Conservation (phyloP, 2,797 vertebrate genomes). For the Lepus oiostolus region DNA sequence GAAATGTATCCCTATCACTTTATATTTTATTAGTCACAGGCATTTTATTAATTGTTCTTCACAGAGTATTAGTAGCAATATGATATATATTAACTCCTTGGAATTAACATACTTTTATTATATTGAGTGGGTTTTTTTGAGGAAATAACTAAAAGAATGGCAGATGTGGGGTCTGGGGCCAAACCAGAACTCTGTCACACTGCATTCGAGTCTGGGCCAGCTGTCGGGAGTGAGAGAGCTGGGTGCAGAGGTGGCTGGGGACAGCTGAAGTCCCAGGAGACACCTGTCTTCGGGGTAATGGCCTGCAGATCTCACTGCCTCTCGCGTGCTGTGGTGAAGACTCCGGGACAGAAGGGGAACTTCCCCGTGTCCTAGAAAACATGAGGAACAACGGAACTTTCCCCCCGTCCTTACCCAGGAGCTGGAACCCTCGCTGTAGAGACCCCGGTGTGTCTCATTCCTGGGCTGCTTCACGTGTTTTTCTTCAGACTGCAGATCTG, state of each 20-base stretch:
- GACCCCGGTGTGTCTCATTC: background rate
- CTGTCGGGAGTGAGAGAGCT: background rate
- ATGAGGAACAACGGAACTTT: background rate
- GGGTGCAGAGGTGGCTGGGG: background rate
- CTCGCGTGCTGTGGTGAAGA: background rate
- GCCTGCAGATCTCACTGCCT: background rate
- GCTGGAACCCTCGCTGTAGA: background rate
- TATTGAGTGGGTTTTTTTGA: too few species aligned
- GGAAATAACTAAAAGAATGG: too few species aligned
- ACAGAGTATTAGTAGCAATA: too few species aligned
- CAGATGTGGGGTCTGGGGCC: too few species aligned
- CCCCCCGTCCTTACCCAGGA: background rate
- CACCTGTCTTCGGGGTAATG: background rate
- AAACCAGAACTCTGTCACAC: too few species aligned
- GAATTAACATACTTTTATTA: too few species aligned
- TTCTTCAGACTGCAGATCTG: too few species aligned
- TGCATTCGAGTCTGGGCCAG: background rate
- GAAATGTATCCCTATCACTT: too few species aligned
- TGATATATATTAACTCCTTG: too few species aligned
- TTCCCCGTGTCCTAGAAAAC: background rate
- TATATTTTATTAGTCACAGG: too few species aligned
- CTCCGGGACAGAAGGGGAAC: accelerated
- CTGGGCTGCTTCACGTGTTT: background rate
- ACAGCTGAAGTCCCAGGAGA: background rate
- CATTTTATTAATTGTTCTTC: too few species aligned